Conservation (phyloP, 2,888 invertebrate species). For the Resseliella maxima region DNA sequence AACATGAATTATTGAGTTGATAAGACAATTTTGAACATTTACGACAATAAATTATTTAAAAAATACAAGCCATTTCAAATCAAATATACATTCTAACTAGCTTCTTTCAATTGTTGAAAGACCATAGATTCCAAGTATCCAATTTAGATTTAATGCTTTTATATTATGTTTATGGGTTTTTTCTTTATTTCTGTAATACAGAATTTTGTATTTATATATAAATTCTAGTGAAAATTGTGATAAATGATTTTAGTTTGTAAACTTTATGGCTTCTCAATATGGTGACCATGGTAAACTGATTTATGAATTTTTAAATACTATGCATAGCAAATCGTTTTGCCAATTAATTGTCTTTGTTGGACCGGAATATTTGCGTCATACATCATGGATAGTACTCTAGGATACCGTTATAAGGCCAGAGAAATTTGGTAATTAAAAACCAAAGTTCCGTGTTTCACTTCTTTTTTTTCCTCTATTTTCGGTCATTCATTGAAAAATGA, state of each 20-base stretch:
- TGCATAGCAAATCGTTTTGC: background rate
- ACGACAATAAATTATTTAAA: too few relatives aligned
- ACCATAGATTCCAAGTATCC: too few relatives aligned
- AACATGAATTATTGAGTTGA: background rate
- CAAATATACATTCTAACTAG: too few relatives aligned
- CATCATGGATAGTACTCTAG: background rate
- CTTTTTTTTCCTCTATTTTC: background rate
- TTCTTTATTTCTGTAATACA: too few relatives aligned
- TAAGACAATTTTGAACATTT: background rate
- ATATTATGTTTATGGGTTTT: too few relatives aligned
- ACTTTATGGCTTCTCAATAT: background rate
- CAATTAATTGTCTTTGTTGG: background rate
- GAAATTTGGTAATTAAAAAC: background rate
- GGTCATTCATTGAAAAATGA: too few relatives aligned
- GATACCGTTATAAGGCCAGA: background rate
- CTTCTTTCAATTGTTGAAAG: too few relatives aligned
- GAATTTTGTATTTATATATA: too few relatives aligned
- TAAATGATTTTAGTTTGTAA: background rate
- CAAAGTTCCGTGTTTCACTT: background rate
- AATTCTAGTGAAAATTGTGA: background rate
- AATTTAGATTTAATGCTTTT: too few relatives aligned
- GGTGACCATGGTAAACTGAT: background rate
- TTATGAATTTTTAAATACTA: slow-evolving; percentile 46
- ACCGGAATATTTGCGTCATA: background rate
- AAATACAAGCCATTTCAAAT: too few relatives aligned